phyloP scores from a whole-genome alignment of 2,113 vertebrate species.

The Clarias batrachus region DNA sequence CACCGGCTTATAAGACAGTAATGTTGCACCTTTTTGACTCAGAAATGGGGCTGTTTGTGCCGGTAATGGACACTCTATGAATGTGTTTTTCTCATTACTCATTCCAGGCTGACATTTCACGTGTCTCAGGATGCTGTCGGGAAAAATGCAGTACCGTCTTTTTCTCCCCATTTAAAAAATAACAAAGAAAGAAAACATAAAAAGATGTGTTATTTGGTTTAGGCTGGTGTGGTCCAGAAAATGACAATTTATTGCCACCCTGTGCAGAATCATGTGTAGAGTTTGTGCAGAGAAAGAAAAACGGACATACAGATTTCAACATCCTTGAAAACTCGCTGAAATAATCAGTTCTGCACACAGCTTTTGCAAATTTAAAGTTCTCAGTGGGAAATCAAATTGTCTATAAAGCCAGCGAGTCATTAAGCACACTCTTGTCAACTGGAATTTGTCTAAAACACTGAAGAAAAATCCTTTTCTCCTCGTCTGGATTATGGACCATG shows the following conservation, averaged over 20 bases:
- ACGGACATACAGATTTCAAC: neutral
- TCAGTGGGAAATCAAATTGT: constrained; percentile 8
- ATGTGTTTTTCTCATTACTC: neutral
- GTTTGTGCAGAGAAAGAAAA: neutral
- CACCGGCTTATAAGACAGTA: constrained; percentile 1
- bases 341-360: neutral
- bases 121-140: neutral
- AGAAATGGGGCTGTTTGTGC: constrained; percentile 16
- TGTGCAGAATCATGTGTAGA: neutral
- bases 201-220: neutral
- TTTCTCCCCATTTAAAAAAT: neutral
- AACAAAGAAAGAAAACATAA: neutral
- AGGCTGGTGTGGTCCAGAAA: neutral
- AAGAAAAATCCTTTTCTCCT: constrained; percentile 22
- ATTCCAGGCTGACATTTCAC: constrained; percentile 4
- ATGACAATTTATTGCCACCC: neutral
- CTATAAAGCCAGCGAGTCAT: constrained; percentile 4
- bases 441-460: constrained; percentile 13
- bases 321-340: neutral
- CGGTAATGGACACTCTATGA: constrained; percentile 20
- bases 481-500: constrained; percentile 14
- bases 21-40: neutral
- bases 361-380: neutral
- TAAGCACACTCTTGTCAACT: constrained; percentile 35
- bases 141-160: neutral